Percentiles rank a stretch among this genome's conserved stretches.
phyloP scores from a whole-genome alignment of 2,113 vertebrate genomes.

The Xenopus laevis region DNA sequence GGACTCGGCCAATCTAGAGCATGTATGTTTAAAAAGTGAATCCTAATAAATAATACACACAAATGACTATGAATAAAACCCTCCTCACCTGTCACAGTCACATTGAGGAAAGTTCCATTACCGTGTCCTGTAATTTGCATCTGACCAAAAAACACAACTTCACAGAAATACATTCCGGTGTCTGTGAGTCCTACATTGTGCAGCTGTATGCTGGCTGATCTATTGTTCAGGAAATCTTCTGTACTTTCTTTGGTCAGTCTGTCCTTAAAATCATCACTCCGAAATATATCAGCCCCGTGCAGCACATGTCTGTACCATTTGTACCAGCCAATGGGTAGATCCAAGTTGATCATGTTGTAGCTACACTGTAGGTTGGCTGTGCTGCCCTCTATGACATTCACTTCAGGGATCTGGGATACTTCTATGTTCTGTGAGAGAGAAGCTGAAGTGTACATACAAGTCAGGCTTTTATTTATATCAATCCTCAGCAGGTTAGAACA shows the following conservation, averaged over 20 bases:
- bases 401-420: constrained; percentile 1
- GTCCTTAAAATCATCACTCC: not conserved
- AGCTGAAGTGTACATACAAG: not conserved
- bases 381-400: not conserved
- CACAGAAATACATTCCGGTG: constrained; percentile 16
- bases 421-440: not conserved
- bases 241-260: not conserved
- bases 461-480: too few species aligned
- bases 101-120: constrained; percentile 1
- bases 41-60: too few species aligned
- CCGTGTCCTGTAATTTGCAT: not conserved
- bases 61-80: too few species aligned
- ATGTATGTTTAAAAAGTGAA: too few species aligned
- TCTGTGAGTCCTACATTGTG: not conserved
- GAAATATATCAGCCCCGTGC: not conserved
- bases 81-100: too few species aligned
- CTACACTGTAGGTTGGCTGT: not conserved
- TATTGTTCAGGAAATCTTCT: not conserved
- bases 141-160: not conserved
- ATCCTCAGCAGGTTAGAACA: too few species aligned
- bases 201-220: constrained; percentile 5
- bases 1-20: too few species aligned
- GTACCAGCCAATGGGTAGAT: not conserved
- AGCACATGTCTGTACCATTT: constrained; percentile 1
- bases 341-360: not conserved